Base-by-base conservation (phyloP, 2,888 invertebrate genomes). In the Eristalinus aeneus region DNA sequence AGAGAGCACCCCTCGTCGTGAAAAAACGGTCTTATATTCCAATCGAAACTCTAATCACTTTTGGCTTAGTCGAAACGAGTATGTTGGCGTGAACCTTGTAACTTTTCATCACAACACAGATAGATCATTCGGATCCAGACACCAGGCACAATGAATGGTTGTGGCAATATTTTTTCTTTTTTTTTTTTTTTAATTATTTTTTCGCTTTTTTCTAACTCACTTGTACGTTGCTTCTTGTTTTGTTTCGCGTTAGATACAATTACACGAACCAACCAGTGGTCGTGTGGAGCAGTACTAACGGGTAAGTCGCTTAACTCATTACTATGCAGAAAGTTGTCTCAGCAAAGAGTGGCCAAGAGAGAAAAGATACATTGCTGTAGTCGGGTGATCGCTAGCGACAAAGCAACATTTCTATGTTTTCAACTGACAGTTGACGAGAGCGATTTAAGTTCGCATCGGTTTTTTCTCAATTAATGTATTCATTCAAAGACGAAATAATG, bases 101-200 rank as follows among this genome's bases (percentile, higher is more conserved):
- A 60, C 61, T 76, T 76, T 76, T 61, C 76, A 76, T 76, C 68
- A 76, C 76, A 76, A 61, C 68, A 68, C 76, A 46, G 75, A 67
- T 67, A 60, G 46, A 46, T 67, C 67, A 67, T 60, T 75, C 46
- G 65, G 58, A 61, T 53, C 65, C 23, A 54, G 27, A 54, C 6
- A 54, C 11, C 68, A 61, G 60, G 16, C 11, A 60, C 46, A 61
- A 68, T 60, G 54, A 11, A 23, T 36, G 54, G 61, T 54, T 56
- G 56, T 39, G 27, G 27, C 27, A 27, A 16, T 46, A 46, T 56
- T 56, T 56, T 56, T 56, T 2, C 8, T 56, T 11, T 22, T 56
- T 56, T 22, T 22, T 56, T 23, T 23, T 4, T 56, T 23, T 56
- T 56, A 58, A 27, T 56, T 56, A 22, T 56, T 2, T 12, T 56